These are phyloP conservation scores for Polydrusus tereticollis DNA, from an alignment of 2,888 invertebrate species.

Conservation along the genomic window DNA sequence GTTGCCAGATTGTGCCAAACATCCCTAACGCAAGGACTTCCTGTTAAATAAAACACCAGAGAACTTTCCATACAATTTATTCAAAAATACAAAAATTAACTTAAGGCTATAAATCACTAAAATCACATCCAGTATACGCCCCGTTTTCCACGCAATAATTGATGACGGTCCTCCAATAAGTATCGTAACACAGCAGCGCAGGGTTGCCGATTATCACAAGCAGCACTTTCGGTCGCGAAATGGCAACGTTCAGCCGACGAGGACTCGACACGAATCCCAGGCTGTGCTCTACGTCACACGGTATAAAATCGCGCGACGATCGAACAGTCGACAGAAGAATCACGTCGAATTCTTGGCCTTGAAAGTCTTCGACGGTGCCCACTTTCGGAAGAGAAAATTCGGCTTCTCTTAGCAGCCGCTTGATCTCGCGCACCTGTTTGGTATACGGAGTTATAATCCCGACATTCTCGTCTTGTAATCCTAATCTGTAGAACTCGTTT, in stretches of 20 bases:
- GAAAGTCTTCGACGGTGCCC: constrained; percentile 89
- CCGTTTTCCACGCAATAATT: constrained; percentile 74
- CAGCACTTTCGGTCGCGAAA: constrained; percentile 86
- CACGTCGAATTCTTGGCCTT: constrained; percentile 83
- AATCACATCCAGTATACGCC: constrained; percentile 79
- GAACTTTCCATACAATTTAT: not conserved
- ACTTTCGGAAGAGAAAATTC: constrained; percentile 75
- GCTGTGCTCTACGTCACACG: constrained; percentile 68
- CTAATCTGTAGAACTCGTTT: constrained; percentile 75
- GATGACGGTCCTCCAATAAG: constrained; percentile 77
- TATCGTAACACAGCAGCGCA: constrained; percentile 75
- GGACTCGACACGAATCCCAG: constrained; percentile 82
- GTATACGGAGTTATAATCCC: constrained; percentile 94
- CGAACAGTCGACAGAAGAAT: constrained; percentile 82
- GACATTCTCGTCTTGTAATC: constrained; percentile 77
- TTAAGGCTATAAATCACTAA: constrained; percentile 1
- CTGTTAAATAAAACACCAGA: no score
- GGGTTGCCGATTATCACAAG: constrained; percentile 90
- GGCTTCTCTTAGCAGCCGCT: constrained; percentile 69
- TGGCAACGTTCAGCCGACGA: constrained; percentile 89
- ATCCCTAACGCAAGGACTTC: no score
- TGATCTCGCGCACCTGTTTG: constrained; percentile 85
- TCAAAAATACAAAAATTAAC: not conserved
- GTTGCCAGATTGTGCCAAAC: no score
- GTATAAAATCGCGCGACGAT: constrained; percentile 66